phyloP scores from a whole-genome alignment of 1,140 invertebrate species.

The Drosophila guanche region DNA sequence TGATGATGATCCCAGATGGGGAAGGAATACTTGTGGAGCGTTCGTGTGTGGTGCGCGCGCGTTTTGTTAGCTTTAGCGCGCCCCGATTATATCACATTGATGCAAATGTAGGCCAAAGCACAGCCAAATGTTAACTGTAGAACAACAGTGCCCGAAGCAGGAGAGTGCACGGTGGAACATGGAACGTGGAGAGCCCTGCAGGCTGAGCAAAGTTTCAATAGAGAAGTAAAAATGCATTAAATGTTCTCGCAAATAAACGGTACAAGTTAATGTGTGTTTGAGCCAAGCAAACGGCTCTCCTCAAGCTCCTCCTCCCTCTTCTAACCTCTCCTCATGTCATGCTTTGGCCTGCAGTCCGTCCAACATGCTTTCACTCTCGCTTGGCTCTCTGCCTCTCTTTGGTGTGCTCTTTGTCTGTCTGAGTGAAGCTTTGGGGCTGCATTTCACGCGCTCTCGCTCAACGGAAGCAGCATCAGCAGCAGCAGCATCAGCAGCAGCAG shows the following conservation, averaged over 20 bases:
- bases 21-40: slow-evolving; percentile 69
- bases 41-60: slow-evolving; percentile 56
- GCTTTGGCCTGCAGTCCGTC: no score
- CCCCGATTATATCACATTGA: slow-evolving; percentile 81
- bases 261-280: no score
- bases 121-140: slow-evolving; percentile 27
- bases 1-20: slow-evolving; percentile 23
- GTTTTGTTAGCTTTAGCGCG: slow-evolving; percentile 67
- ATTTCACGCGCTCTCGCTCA: slow-evolving; percentile 28
- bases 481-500: slow-evolving; percentile 24
- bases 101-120: slow-evolving; percentile 82
- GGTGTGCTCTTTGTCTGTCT: not conserved
- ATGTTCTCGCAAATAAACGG: no score
- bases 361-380: no score
- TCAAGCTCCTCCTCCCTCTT: no score
- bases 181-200: slow-evolving; percentile 1
- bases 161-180: not conserved
- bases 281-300: no score
- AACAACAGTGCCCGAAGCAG: not conserved
- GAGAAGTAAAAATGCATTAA: no score
- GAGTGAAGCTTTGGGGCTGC: slow-evolving; percentile 35
- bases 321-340: no score
- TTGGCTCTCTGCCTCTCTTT: slow-evolving; percentile 10
- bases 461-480: slow-evolving; percentile 30
- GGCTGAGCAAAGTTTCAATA: slow-evolving; percentile 4